These are phyloP conservation scores for Ptiloglossa arizonensis DNA, from an alignment of 1,140 invertebrate genomes.

Conservation along the genomic window DNA sequence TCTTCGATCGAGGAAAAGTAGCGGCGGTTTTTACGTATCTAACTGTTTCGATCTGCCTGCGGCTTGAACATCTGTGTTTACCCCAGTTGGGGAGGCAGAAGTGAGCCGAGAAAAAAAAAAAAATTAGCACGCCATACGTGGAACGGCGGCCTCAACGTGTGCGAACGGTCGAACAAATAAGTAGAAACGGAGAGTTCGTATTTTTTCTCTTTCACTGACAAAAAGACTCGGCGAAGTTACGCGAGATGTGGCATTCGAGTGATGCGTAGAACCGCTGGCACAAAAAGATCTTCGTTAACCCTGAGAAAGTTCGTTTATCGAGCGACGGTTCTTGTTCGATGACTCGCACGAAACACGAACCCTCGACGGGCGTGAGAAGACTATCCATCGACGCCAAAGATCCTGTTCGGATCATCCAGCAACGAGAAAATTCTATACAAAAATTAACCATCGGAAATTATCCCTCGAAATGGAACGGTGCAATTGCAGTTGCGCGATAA, in stretches of 20 bases:
- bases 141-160: not conserved
- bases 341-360: not conserved
- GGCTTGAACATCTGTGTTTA: constrained; percentile 55
- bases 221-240: not conserved
- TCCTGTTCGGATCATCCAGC: not conserved
- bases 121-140: constrained; percentile 19
- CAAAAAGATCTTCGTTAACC: not conserved
- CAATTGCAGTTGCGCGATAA: no score
- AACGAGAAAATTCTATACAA: not conserved
- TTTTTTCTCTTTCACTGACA: not conserved
- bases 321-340: constrained; percentile 2
- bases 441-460: no score
- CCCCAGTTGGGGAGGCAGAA: not conserved
- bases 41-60: not conserved
- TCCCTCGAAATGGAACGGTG: no score
- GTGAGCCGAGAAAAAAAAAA: not conserved
- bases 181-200: constrained; percentile 18
- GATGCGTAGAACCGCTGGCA: not conserved
- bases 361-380: not conserved
- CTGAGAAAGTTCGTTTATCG: constrained; percentile 9
- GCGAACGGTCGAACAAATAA: not conserved
- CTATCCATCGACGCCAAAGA: not conserved
- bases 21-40: not conserved
- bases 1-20: not conserved
- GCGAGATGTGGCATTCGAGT: not conserved